Evolutionary conservation across 2,888 invertebrate genomes (phyloP).

Genomic region (Polymixis flavicincta): DNA sequence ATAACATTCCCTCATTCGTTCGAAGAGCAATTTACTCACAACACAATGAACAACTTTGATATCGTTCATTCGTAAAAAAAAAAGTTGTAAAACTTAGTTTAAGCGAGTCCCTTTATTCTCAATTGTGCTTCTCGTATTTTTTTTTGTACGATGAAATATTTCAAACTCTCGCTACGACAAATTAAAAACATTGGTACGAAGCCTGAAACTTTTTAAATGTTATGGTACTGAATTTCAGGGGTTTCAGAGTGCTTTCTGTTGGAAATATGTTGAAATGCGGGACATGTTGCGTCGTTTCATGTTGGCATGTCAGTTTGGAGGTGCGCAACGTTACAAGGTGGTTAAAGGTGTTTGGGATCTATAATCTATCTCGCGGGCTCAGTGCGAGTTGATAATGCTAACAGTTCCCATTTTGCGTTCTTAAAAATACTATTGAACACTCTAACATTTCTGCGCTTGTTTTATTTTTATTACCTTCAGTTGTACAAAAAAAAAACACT

Average conservation of each 20-base stretch:
- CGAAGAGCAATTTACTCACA: constrained; percentile 27
- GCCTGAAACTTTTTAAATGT: constrained; percentile 47
- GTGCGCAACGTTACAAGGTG: no score
- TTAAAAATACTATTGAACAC: no score
- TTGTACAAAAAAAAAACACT: no score
- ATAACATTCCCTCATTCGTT: constrained; percentile 45
- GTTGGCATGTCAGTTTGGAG: background rate
- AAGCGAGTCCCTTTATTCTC: constrained; percentile 2
- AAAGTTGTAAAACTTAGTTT: constrained; percentile 2
- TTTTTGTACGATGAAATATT: constrained; percentile 18
- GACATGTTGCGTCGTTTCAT: constrained; percentile 23
- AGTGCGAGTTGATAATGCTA: no score
- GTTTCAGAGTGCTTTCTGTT: constrained; percentile 22
- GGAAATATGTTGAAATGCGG: constrained; percentile 37
- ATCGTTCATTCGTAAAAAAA: constrained; percentile 6
- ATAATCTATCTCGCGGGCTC: no score
- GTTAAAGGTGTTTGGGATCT: no score
- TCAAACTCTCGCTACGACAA: constrained; percentile 47
- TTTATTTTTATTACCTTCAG: no score
- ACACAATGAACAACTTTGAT: constrained; percentile 14
- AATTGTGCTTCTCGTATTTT: constrained; percentile 6
- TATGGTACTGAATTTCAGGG: constrained; percentile 42
- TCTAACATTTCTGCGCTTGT: no score
- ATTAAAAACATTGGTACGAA: constrained; percentile 52
- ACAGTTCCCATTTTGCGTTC: no score